Percentiles rank a stretch among this genome's conserved stretches.
phyloP scores from a whole-genome alignment of 2,113 vertebrate species.

The Myotis lucifugus region DNA sequence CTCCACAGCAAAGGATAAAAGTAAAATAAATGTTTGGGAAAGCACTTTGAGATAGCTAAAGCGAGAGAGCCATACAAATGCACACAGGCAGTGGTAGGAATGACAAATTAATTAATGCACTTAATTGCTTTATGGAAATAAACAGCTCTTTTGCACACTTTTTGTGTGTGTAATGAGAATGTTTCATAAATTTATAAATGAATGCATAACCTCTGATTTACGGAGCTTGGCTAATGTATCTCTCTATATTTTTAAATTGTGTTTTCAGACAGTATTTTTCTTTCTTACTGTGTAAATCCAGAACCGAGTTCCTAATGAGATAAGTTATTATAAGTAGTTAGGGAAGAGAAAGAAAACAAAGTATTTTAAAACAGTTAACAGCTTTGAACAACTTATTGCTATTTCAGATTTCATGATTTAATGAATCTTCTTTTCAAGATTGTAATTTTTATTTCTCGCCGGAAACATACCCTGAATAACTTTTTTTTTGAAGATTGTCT shows the following conservation, averaged over 20 bases:
- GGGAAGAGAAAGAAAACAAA: not conserved
- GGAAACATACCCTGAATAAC: not conserved
- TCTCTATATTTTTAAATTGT: slow-evolving; percentile 28
- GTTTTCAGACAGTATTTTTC: slow-evolving; percentile 36
- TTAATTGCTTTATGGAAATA: slow-evolving; percentile 69
- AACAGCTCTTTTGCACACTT: slow-evolving; percentile 53
- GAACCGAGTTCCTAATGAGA: not conserved
- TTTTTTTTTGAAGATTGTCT: not conserved
- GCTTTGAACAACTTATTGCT: slow-evolving; percentile 32
- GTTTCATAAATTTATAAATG: slow-evolving; percentile 56
- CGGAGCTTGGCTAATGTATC: not conserved
- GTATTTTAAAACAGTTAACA: not conserved
- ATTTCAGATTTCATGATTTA: not conserved
- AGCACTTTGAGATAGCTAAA: slow-evolving; percentile 35
- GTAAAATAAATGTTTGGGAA: slow-evolving; percentile 67
- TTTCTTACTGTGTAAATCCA: not conserved
- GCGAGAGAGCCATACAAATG: slow-evolving; percentile 24
- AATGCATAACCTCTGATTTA: not conserved
- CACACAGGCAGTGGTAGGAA: not conserved
- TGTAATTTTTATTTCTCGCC: slow-evolving; percentile 40
- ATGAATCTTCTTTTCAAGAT: not conserved
- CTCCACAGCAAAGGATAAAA: slow-evolving; percentile 51
- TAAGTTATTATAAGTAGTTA: slow-evolving; percentile 26
- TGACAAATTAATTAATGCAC: slow-evolving; percentile 64
- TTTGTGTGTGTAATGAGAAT: slow-evolving; percentile 38